These are phyloP conservation scores for Herpetotheres cachinnans DNA, from an alignment of 2,113 vertebrate species.

Conservation along the genomic window DNA sequence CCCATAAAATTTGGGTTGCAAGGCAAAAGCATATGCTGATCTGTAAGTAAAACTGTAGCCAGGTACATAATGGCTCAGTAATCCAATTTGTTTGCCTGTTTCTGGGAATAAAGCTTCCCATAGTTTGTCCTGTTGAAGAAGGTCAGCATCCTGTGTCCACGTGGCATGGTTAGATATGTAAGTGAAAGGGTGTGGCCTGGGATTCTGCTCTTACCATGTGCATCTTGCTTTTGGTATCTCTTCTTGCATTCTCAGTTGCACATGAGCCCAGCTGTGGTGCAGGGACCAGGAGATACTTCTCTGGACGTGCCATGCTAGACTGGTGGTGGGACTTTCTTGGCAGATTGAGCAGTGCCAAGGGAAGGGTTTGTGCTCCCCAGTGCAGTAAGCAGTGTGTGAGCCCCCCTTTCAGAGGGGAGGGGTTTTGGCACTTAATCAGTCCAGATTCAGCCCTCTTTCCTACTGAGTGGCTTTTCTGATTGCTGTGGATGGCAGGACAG, in stretches of 20 bases:
- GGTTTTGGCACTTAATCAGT: background rate
- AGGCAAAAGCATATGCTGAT: background rate
- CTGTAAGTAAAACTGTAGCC: background rate
- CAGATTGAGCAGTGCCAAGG: background rate
- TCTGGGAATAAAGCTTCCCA: background rate
- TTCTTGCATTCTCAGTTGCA: background rate
- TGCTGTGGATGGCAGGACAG: background rate
- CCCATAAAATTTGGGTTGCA: background rate
- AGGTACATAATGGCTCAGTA: background rate
- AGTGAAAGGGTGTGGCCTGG: background rate
- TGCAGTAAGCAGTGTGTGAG: rapidly evolving
- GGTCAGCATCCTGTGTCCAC: background rate
- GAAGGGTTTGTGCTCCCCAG: background rate
- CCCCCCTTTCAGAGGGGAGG: background rate
- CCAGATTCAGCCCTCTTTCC: background rate
- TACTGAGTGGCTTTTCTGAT: background rate
- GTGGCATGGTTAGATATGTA: background rate
- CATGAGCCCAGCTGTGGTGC: rapidly evolving
- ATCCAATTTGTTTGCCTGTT: background rate
- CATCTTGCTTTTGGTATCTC: background rate
- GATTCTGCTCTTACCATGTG: background rate
- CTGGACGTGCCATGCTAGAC: rapidly evolving
- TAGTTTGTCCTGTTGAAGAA: background rate
- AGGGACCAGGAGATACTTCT: background rate
- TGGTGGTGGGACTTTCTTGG: background rate